Evolutionary conservation across 1,140 invertebrate genomes (phyloP).

Genomic region (Brachionus rubens): DNA sequence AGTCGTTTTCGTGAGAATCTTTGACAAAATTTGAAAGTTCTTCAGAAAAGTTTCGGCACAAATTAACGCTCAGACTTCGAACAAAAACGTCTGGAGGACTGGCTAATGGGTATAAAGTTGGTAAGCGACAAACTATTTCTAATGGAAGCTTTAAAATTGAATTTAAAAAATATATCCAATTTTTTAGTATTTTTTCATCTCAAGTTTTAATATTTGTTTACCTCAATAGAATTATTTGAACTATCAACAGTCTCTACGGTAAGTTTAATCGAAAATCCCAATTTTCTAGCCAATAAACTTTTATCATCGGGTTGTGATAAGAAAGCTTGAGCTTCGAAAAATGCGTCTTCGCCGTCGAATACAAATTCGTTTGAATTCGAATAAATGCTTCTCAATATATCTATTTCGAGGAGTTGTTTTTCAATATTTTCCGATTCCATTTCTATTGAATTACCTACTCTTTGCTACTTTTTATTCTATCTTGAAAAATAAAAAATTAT

Average conservation of each 20-base stretch:
- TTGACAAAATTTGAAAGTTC: slow-evolving; percentile 11
- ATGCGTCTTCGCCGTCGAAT: slow-evolving; percentile 14
- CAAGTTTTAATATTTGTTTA: neutral
- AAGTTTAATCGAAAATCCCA: slow-evolving; percentile 26
- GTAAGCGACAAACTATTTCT: slow-evolving; percentile 32
- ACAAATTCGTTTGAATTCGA: slow-evolving; percentile 39
- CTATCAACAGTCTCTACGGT: neutral
- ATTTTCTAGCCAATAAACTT: neutral
- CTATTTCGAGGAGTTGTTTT: slow-evolving; percentile 40
- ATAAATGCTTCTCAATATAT: slow-evolving; percentile 22
- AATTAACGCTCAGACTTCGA: neutral
- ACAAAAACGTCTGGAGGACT: slow-evolving; percentile 26
- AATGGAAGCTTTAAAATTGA: neutral
- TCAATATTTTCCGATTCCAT: slow-evolving; percentile 44
- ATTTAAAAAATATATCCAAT: too few species aligned
- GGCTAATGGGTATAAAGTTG: neutral
- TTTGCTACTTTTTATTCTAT: too few species aligned
- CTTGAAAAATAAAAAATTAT: too few species aligned
- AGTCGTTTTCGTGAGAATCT: neutral
- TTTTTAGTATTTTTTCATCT: too few species aligned
- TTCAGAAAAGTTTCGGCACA: neutral
- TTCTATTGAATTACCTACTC: too few species aligned
- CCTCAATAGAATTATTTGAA: neutral
- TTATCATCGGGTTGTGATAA: slow-evolving; percentile 13
- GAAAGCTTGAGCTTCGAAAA: neutral